Conservation (phyloP, 2,113 vertebrate species). For the Scortum barcoo region DNA sequence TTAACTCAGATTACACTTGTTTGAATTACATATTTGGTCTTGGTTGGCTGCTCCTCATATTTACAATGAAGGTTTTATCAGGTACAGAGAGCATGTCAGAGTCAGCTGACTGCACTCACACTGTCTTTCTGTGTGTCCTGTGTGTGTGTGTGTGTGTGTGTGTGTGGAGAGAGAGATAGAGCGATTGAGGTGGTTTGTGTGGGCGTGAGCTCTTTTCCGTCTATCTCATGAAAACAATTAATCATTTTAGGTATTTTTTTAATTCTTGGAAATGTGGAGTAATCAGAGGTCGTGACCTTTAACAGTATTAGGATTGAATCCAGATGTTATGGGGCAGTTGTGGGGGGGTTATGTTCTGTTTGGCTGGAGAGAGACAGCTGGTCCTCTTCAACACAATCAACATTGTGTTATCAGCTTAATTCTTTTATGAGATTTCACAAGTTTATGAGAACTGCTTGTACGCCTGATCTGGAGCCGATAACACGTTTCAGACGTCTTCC, state of each 20-base stretch:
- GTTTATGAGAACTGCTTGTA: background rate
- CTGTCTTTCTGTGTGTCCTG: conserved; percentile 8
- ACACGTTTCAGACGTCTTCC: background rate
- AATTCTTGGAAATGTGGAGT: background rate
- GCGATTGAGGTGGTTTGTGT: background rate
- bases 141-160: conserved; percentile 23
- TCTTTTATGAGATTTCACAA: background rate
- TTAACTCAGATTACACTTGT: background rate
- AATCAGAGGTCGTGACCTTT: background rate
- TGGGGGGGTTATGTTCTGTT: background rate
- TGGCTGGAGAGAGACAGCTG: background rate
- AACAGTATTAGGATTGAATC: background rate
- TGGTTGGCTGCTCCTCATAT: background rate
- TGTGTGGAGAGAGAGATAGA: background rate
- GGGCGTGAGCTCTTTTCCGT: background rate
- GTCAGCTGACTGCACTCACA: conserved; percentile 45
- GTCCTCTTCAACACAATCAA: background rate
- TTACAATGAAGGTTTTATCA: conserved; percentile 26
- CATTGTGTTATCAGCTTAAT: background rate
- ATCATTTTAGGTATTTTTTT: background rate
- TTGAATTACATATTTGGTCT: background rate
- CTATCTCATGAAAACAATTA: background rate
- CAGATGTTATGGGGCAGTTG: background rate
- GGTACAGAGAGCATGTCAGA: conserved; percentile 11
- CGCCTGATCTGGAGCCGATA: background rate